Evolutionary conservation across 2,888 invertebrate species (phyloP).

Genomic region (Caenorhabditis becei): DNA sequence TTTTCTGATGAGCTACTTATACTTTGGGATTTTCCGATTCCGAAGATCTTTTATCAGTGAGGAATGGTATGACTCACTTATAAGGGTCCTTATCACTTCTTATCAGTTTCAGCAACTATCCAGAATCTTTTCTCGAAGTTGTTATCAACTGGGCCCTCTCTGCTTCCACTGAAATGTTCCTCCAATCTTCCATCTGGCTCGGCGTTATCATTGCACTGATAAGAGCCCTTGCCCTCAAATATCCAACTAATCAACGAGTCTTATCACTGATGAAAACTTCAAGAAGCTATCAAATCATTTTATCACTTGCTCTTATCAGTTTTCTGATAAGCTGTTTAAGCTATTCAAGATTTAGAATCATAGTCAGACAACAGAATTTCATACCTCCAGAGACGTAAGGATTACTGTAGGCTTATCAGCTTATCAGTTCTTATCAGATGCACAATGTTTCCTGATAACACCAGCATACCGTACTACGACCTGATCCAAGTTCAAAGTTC

Average conservation of each 20-base stretch:
- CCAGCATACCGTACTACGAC: background rate
- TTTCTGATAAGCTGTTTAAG: background rate
- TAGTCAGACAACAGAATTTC: background rate
- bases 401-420: background rate
- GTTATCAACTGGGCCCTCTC: background rate
- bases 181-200: background rate
- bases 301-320: background rate
- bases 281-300: background rate
- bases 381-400: background rate
- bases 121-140: background rate
- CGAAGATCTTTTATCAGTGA: background rate
- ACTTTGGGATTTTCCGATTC: background rate
- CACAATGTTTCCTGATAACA: background rate
- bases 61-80: background rate
- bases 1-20: background rate
- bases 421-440: background rate
- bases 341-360: background rate
- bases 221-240: background rate
- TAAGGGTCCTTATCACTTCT: background rate
- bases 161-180: background rate
- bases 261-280: background rate
- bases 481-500: background rate
- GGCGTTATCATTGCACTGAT: background rate
- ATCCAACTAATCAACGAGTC: background rate
- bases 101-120: background rate